phyloP scores from a whole-genome alignment of 2,888 invertebrate genomes.

The Cordilura impudica region DNA sequence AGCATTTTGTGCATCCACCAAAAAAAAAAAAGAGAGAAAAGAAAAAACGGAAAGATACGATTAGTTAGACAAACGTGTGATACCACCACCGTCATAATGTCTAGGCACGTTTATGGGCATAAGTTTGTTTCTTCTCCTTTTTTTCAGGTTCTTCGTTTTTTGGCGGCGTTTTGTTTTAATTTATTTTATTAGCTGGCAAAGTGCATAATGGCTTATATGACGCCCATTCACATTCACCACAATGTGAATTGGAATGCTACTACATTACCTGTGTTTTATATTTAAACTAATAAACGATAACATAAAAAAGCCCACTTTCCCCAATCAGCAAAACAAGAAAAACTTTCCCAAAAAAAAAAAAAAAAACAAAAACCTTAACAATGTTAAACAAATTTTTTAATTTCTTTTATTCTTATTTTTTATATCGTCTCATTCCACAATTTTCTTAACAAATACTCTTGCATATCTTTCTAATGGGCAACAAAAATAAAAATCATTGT shows the following conservation, averaged over 20 bases:
- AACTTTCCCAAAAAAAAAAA: slow-evolving; percentile 20
- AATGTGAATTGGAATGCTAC: slow-evolving; percentile 40
- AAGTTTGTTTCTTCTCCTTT: slow-evolving; percentile 51
- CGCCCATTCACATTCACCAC: slow-evolving; percentile 53
- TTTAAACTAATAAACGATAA: not conserved
- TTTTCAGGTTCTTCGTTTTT: slow-evolving; percentile 42
- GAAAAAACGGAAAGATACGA: slow-evolving; percentile 31
- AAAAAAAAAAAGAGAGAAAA: slow-evolving; percentile 11
- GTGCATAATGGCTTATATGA: slow-evolving; percentile 63
- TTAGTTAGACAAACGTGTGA: slow-evolving; percentile 50
- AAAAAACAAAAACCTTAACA: slow-evolving; percentile 43
- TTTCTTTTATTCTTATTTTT: slow-evolving; percentile 53
- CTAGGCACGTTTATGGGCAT: slow-evolving; percentile 60
- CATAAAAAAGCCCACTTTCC: slow-evolving; percentile 8
- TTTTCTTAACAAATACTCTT: not conserved
- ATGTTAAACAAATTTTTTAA: slow-evolving; percentile 58
- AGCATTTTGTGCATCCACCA: slow-evolving; percentile 48
- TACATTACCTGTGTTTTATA: slow-evolving; percentile 20
- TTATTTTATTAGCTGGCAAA: slow-evolving; percentile 67
- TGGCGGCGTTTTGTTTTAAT: slow-evolving; percentile 61
- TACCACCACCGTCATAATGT: slow-evolving; percentile 57
- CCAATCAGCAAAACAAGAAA: slow-evolving; percentile 19
- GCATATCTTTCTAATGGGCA: slow-evolving; percentile 23
- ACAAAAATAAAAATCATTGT: slow-evolving; percentile 7
- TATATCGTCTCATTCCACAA: slow-evolving; percentile 11